Evolutionary conservation across 2,113 vertebrate species (phyloP), one percentile per base, ranked within the genome.

Genomic region (Prionailurus bengalensis): DNA sequence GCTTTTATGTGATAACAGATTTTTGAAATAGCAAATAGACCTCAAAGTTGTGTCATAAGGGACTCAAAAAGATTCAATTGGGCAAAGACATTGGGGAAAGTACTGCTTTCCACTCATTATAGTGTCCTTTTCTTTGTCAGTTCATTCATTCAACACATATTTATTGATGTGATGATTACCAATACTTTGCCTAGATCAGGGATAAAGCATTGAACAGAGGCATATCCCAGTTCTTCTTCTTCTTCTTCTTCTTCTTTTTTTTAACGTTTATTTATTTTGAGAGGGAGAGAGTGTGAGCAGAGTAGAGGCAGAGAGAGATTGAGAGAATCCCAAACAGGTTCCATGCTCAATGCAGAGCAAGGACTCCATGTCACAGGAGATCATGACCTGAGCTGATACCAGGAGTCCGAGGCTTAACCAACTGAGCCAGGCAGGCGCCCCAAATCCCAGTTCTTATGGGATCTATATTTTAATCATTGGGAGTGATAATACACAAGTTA

Each of bases 1-100:
- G 7, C 63, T 51, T 89, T 63, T 33, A 27, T 81, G 5, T 95
- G 36, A 94, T 73, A 88, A 93, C 87, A 96, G 17, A 39, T 94
- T 65, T 36, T 68, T 90, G 21, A 61, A 0, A 25, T 68, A 68
- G 10, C 85, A 39, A 88, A 51, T 61, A 86, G 23, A 65, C 8
- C 66, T 33, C 0, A 92, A 91, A 93, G 16, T 53, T 88, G 68
- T 81, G 48, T 82, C 14, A 36, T 7, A 89, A 86, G 3, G 36
- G 48, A 94, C 31, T 83, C 33, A 33, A 94, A 81, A 84, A 0
- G 11, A 63, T 55, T 90, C 19, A 97, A 31, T 45, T 70, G 25
- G 33, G 15, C 14, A 33, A 70, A 95, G 39, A 95, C 82, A 58
- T 45, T 45, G n/a, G 3, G 15, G 13, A 87, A 58, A 58, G 0